Conservation (phyloP, 2,888 invertebrate genomes). For the Trimorus sp. region DNA sequence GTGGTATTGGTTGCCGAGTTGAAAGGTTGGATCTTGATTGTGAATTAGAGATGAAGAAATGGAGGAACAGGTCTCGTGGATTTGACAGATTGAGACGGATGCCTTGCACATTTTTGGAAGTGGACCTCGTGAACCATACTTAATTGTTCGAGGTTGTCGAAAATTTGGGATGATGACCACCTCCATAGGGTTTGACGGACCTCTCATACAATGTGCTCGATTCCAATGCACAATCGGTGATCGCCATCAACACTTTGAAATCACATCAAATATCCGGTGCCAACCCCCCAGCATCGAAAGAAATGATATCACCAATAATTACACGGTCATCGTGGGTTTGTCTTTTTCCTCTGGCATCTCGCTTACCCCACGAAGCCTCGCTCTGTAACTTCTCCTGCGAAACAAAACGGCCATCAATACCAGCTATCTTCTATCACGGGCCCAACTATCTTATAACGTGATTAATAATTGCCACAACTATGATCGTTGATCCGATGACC, state of each 20-base stretch:
- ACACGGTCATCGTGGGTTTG: conserved; percentile 44
- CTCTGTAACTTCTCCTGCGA: conserved; percentile 49
- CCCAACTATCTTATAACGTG: conserved; percentile 68
- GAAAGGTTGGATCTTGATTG: not conserved
- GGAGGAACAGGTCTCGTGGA: not conserved
- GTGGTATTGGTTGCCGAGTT: not conserved
- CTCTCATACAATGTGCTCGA: conserved; percentile 9
- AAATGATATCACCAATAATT: conserved; percentile 60
- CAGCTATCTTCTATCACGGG: conserved; percentile 68
- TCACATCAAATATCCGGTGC: conserved; percentile 26
- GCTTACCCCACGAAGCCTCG: conserved; percentile 42
- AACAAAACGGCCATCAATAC: conserved; percentile 60
- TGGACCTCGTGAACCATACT: too few relatives aligned
- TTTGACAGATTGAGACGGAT: too few relatives aligned
- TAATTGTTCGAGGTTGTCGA: too few relatives aligned
- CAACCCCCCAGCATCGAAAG: conserved; percentile 27
- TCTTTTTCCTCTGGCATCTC: conserved; percentile 66
- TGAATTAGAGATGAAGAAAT: not conserved
- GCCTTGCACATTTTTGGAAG: too few relatives aligned
- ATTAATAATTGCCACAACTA: conserved; percentile 75
- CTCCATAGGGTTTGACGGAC: not conserved
- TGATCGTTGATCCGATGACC: conserved; percentile 77
- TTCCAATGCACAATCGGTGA: conserved; percentile 22
- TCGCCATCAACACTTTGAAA: conserved; percentile 37
- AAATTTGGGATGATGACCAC: not conserved